Evolutionary conservation across 2,797 vertebrate genomes (phyloP), one percentile per base, ranked within the genome.

Genomic region (Leucoraja ocellata): DNA sequence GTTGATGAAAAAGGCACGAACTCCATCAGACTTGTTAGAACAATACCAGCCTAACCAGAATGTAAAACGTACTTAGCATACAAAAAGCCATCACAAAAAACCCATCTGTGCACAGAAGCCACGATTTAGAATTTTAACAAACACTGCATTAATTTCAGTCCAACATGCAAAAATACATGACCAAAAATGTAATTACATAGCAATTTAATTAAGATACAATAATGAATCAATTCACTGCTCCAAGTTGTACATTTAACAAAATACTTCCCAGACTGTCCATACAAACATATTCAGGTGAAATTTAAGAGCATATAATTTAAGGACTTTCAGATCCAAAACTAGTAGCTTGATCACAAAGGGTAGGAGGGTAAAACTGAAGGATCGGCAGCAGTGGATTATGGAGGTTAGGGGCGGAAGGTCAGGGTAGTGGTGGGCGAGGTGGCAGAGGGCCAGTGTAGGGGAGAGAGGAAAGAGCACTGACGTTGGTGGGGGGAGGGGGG

Each of bases 1-100:
- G 98, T 98, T 98, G 98, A 98, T 97, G 97, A 97, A 99, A 98
- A 97, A 98, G 97, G 98, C 96, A 99, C 97, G 95, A 97, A 96
- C 97, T 94, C 97, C 95, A 96, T 98, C 97, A 98, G 97, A 98
- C 98, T 39, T 74, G 96, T 92, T 92, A 92, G 68, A 94, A 95
- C 95, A 96, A 94, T 96, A 95, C 95, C 95, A 96, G 96, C 95
- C 96, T 94, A 95, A 95, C 96, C 95, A 94, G 83, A 77, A 95
- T 94, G 94, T 93, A 94, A 96, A 94, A 95, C 93, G 95, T 93
- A 96, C 58, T 86, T 95, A 94, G 76, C 94, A 95, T 94, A 93
- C 94, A 94, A 96, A 96, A 94, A 95, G 94, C 94, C 95, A 96
- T 96, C 95, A 95, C 95, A 96, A 94, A 94, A 94, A 95, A 93